A percentile compares a stretch with the other conserved stretches of the same genome.
phyloP scores from a whole-genome alignment of 2,888 invertebrate species.

The Hirtodrosophila trivittata region DNA sequence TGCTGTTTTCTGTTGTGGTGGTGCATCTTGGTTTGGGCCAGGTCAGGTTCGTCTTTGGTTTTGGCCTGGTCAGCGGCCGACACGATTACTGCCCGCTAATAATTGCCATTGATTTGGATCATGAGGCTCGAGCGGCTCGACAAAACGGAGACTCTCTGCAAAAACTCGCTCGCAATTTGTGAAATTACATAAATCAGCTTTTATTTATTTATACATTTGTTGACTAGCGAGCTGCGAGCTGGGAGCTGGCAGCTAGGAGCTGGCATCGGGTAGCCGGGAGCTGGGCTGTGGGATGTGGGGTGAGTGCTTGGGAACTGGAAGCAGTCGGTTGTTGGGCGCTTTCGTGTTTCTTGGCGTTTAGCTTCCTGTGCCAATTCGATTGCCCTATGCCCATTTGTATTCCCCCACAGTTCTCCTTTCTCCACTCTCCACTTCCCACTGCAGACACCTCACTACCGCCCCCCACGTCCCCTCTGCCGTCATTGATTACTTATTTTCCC shows the following conservation, averaged over 20 bases:
- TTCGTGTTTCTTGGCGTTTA: slow-evolving; percentile 47
- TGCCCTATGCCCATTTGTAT: slow-evolving; percentile 28
- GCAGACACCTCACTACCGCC: neutral
- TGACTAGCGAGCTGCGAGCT: slow-evolving; percentile 45
- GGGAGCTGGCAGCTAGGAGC: slow-evolving; percentile 21
- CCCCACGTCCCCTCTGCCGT: neutral
- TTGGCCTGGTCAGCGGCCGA: slow-evolving; percentile 59
- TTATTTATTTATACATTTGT: slow-evolving; percentile 76
- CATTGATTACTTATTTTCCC: slow-evolving; percentile 78
- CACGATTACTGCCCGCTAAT: slow-evolving; percentile 73
- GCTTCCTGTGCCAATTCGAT: slow-evolving; percentile 43
- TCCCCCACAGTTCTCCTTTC: slow-evolving; percentile 9
- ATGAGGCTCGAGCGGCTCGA: slow-evolving; percentile 39
- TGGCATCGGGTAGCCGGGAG: neutral
- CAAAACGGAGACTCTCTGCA: slow-evolving; percentile 13
- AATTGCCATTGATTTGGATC: slow-evolving; percentile 77
- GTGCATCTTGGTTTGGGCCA: slow-evolving; percentile 42
- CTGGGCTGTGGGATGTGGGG: slow-evolving; percentile 6
- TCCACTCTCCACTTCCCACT: slow-evolving; percentile 14
- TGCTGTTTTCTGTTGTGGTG: neutral
- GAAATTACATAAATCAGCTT: slow-evolving; percentile 81
- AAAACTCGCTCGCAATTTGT: slow-evolving; percentile 70
- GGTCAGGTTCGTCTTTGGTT: slow-evolving; percentile 52
- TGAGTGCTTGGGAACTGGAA: slow-evolving; percentile 13
- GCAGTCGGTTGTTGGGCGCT: slow-evolving; percentile 11